Conservation (phyloP, 2,113 vertebrate genomes). For the Turdus rufiventris region DNA sequence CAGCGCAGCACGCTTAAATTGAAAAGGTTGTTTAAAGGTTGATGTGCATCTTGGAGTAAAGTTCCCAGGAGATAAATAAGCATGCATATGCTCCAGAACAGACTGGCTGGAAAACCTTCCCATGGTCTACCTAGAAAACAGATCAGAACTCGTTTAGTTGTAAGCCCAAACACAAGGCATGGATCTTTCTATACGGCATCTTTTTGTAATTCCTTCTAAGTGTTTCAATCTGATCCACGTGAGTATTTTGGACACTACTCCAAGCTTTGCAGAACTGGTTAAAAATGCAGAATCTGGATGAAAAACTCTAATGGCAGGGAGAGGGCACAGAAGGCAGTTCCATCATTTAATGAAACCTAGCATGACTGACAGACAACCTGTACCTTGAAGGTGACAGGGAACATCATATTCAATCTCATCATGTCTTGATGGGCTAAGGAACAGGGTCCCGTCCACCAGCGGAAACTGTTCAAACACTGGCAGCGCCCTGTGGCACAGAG, state of each 20-base stretch:
- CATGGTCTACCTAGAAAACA: background rate
- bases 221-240: background rate
- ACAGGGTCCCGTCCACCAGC: constrained; percentile 94
- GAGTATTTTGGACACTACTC: background rate
- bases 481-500: constrained; percentile 89
- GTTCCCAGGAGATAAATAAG: background rate
- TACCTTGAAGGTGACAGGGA: constrained; percentile 98
- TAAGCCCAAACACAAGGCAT: background rate
- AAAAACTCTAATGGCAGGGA: background rate
- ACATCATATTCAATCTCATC: constrained; percentile 98
- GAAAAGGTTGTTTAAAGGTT: background rate
- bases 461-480: constrained; percentile 98
- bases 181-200: background rate
- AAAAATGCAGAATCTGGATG: background rate
- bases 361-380: constrained; percentile 69
- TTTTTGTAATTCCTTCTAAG: background rate
- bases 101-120: background rate
- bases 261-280: background rate
- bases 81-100: background rate
- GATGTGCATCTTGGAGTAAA: background rate
- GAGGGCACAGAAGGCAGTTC: background rate
- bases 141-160: background rate
- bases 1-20: background rate
- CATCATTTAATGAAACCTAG: constrained; percentile 36
- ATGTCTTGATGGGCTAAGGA: constrained; percentile 94